These are phyloP conservation scores for Turnix velox DNA, from an alignment of 2,113 vertebrate species.

Conservation along the genomic window DNA sequence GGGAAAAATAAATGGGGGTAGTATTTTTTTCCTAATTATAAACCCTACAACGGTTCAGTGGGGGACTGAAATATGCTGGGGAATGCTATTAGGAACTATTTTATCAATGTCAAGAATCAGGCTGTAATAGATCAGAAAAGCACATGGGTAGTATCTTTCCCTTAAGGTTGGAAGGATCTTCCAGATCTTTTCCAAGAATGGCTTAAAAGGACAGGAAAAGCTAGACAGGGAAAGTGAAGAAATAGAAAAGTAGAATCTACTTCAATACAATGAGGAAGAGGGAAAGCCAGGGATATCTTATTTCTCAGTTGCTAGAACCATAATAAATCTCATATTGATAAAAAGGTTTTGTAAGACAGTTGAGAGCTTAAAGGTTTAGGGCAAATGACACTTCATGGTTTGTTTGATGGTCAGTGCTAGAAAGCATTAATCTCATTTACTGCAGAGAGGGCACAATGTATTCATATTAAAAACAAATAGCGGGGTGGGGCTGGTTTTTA, in stretches of 20 bases:
- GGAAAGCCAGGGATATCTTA: neutral
- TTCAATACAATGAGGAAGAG: neutral
- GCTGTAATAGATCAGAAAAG: neutral
- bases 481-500: neutral
- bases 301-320: neutral
- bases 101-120: conserved; percentile 7
- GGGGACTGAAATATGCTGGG: neutral
- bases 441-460: neutral
- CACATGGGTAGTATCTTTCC: neutral
- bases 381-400: neutral
- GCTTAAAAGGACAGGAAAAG: neutral
- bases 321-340: neutral
- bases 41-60: neutral
- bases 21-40: neutral
- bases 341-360: neutral
- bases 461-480: neutral
- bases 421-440: neutral
- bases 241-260: neutral
- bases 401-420: neutral
- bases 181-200: neutral
- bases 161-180: neutral
- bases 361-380: neutral
- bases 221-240: neutral
- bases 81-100: neutral
- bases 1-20: neutral